Conservation (phyloP, 2,888 invertebrate genomes). For the Dynastes grantii region DNA sequence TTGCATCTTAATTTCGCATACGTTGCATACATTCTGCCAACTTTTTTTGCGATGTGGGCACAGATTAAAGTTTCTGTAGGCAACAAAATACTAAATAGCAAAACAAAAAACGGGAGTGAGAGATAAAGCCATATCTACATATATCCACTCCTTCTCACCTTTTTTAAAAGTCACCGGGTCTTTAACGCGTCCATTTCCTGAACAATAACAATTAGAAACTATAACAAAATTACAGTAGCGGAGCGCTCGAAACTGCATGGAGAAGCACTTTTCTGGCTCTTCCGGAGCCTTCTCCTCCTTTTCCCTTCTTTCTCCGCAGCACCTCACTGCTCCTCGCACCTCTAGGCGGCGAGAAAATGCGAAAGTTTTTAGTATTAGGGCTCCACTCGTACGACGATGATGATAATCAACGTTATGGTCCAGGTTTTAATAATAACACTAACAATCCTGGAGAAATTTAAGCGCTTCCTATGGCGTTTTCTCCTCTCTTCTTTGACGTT, state of each 20-base stretch:
- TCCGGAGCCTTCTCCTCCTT: not conserved
- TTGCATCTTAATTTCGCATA: too few species aligned
- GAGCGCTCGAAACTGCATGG: not conserved
- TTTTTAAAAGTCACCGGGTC: constrained; percentile 14
- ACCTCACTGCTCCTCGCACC: not conserved
- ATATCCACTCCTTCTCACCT: not conserved
- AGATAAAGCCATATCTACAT: not conserved
- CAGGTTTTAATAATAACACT: constrained; percentile 36
- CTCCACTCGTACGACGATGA: constrained; percentile 14
- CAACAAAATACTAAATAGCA: not conserved
- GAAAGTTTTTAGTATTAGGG: constrained; percentile 34
- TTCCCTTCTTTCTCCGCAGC: not conserved
- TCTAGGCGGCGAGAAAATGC: constrained; percentile 24
- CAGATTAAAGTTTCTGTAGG: not conserved
- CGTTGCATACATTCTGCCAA: not conserved
- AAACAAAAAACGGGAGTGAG: too few species aligned
- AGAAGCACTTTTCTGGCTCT: not conserved
- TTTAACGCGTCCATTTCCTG: constrained; percentile 17
- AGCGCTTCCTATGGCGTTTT: not conserved
- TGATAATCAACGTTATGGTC: constrained; percentile 38
- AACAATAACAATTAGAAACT: constrained; percentile 44
- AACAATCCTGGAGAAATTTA: constrained; percentile 13
- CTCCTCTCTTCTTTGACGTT: not conserved
- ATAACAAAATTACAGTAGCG: constrained; percentile 26
- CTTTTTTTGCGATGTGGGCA: not conserved